Conservation (phyloP, 2,797 vertebrate genomes). For the Tinamus major region DNA sequence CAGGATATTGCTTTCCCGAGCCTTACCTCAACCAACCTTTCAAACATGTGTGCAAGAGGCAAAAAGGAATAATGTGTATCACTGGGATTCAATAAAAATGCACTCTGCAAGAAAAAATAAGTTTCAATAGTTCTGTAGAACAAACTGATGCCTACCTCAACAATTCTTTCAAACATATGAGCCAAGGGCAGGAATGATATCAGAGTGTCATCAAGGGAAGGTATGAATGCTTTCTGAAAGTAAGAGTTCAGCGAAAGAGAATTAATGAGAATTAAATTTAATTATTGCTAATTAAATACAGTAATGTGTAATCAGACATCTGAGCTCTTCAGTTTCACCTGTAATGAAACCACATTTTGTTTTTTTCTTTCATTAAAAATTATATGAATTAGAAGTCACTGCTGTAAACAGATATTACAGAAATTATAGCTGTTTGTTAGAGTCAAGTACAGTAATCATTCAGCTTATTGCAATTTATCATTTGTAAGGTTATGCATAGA, state of each 20-base stretch:
- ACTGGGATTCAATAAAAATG: constrained; percentile 75
- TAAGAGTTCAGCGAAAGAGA: constrained; percentile 39
- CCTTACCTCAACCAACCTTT: constrained; percentile 86
- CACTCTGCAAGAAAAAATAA: constrained; percentile 77
- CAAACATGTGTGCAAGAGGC: constrained; percentile 86
- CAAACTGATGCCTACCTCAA: constrained; percentile 84
- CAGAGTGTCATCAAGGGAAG: constrained; percentile 83
- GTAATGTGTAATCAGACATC: not conserved
- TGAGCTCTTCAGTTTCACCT: not conserved
- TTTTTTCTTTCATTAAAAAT: not conserved
- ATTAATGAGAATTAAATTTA: not conserved
- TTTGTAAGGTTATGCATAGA: not conserved
- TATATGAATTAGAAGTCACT: not conserved
- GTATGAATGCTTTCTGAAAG: constrained; percentile 76
- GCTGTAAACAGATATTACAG: not conserved
- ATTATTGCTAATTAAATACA: too few species aligned
- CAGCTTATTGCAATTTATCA: not conserved
- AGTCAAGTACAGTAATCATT: not conserved
- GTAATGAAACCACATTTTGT: not conserved
- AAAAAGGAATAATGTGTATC: constrained; percentile 86
- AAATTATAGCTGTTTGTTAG: not conserved
- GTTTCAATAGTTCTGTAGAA: not conserved
- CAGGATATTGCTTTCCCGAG: not conserved
- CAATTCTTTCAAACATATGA: constrained; percentile 95
- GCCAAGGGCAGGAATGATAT: constrained; percentile 97